Conservation (phyloP, 1,140 invertebrate species). For the Ceratosolen fusciceps region DNA sequence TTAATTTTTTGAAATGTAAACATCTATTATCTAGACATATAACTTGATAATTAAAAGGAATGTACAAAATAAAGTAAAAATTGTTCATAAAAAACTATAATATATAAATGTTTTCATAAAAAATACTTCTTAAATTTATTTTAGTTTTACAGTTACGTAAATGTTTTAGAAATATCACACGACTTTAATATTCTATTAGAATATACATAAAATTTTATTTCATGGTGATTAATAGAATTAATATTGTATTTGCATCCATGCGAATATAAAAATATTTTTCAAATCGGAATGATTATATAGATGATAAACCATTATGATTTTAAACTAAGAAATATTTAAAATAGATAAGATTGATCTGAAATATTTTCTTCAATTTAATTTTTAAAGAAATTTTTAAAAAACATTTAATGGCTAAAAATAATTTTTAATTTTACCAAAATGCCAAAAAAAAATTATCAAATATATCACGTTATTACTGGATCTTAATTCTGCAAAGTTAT, state of each 20-base stretch:
- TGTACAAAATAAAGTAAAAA: constrained; percentile 32
- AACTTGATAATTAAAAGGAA: constrained; percentile 46
- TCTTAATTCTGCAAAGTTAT: not conserved
- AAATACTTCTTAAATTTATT: constrained; percentile 31
- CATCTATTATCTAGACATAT: constrained; percentile 10
- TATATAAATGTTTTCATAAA: constrained; percentile 7
- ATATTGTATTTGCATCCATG: not conserved
- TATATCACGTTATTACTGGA: not conserved
- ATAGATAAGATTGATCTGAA: no score
- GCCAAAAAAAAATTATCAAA: no score
- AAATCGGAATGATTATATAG: no score
- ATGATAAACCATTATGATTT: no score
- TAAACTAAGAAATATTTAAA: no score
- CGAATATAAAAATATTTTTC: constrained; percentile 20
- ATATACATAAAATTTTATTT: constrained; percentile 46
- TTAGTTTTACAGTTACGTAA: constrained; percentile 35
- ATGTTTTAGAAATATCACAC: constrained; percentile 24
- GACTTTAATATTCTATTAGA: constrained; percentile 30
- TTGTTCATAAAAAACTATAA: constrained; percentile 31
- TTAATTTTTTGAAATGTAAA: constrained; percentile 7
- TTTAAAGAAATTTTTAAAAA: no score
- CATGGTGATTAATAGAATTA: constrained; percentile 41
- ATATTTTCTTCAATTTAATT: no score
- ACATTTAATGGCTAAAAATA: no score
- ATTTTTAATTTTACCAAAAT: no score